phyloP scores from a whole-genome alignment of 2,888 invertebrate species.

The Priocnemis perturbator region DNA sequence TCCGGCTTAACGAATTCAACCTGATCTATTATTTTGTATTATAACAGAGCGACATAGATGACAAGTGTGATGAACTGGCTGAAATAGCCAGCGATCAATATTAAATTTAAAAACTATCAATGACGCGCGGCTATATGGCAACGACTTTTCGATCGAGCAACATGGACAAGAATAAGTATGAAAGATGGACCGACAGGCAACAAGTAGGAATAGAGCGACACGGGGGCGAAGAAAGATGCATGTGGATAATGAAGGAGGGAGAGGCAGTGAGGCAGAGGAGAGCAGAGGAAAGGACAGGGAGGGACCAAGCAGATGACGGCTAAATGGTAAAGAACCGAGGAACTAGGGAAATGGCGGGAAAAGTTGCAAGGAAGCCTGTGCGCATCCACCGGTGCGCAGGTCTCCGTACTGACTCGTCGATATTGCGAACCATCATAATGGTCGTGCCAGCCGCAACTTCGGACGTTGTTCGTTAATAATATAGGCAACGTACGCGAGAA shows the following conservation, averaged over 20 bases:
- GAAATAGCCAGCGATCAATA: constrained; percentile 63
- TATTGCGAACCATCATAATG: constrained; percentile 43
- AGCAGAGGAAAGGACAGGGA: constrained; percentile 20
- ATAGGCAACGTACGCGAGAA: constrained; percentile 26
- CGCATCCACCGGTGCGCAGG: constrained; percentile 43
- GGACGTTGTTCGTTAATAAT: constrained; percentile 43
- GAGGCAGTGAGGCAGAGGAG: constrained; percentile 17
- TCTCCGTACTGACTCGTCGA: constrained; percentile 50
- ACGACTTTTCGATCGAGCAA: constrained; percentile 22
- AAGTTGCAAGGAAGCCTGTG: constrained; percentile 38
- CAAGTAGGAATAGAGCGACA: neutral
- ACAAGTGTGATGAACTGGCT: constrained; percentile 85
- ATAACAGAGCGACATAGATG: constrained; percentile 85
- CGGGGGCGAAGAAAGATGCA: neutral
- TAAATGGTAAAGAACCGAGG: no score
- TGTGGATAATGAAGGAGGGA: constrained; percentile 4
- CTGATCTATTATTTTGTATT: constrained; percentile 33
- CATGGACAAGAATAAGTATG: neutral
- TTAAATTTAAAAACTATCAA: constrained; percentile 22
- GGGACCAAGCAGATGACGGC: neutral
- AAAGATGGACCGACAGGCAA: constrained; percentile 10
- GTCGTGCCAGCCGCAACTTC: constrained; percentile 43
- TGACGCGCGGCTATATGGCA: constrained; percentile 25
- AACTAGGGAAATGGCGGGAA: constrained; percentile 53
- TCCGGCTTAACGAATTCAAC: neutral